Percentiles rank a stretch among this genome's conserved stretches.
These are phyloP conservation scores for Neodiprion fabricii DNA, from an alignment of 1,140 invertebrate species.

Conservation along the genomic window DNA sequence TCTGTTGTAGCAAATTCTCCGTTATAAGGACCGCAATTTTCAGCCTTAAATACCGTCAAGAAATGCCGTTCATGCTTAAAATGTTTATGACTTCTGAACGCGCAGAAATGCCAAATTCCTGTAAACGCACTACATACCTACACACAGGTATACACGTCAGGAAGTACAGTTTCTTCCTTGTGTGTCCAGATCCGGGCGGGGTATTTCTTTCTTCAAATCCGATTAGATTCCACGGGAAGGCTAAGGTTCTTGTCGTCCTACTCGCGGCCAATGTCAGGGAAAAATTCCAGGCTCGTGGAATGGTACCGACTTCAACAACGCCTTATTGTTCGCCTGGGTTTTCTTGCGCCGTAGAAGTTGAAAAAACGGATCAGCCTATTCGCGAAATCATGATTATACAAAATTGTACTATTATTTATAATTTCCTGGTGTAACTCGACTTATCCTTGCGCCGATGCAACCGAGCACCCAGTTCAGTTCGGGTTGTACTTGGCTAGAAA, in stretches of 20 bases:
- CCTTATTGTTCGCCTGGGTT: background rate
- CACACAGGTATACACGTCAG: too few species aligned
- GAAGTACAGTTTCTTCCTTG: too few species aligned
- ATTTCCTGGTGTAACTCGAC: slow-evolving; percentile 23
- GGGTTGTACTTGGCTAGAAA: slow-evolving; percentile 16
- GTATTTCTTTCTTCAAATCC: background rate
- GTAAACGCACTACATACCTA: too few species aligned
- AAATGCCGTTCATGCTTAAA: too few species aligned
- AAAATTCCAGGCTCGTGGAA: background rate
- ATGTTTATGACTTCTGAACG: too few species aligned
- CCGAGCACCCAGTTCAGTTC: slow-evolving; percentile 7
- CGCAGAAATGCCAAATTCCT: too few species aligned
- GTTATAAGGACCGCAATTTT: too few species aligned
- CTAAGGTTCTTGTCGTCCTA: background rate
- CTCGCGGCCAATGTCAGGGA: background rate
- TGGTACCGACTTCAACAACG: background rate
- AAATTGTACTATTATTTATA: background rate
- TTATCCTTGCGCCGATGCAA: slow-evolving; percentile 31
- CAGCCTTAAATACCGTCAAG: too few species aligned
- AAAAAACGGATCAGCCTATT: background rate
- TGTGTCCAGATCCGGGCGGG: too few species aligned
- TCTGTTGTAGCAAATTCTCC: too few species aligned
- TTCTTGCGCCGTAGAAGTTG: background rate
- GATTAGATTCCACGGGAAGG: background rate
- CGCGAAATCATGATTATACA: background rate